Base-by-base conservation (phyloP, 1,140 invertebrate genomes). In the Elymnias hypermnestra region DNA sequence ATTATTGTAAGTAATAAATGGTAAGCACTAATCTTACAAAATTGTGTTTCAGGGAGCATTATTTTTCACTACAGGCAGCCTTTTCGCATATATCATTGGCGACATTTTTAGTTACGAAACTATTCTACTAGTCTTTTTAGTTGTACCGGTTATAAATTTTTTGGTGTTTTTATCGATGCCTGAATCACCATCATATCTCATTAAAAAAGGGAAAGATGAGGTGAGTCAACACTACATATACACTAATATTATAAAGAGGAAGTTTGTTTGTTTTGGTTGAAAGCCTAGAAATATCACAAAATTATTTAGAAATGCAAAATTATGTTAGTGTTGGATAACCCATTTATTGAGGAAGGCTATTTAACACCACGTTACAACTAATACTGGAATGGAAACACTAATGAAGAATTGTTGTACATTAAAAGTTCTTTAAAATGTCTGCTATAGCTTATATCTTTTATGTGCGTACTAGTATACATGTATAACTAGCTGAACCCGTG, bases 181-280 rank as follows among this genome's bases (percentile, higher is more conserved):
- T 6, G 54, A 57, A 23, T 47, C 54, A 23, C 54, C 54, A 8
- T 57, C 54, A 7, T 57, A 44, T 19, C 54, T 57, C 10, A 39
- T 57, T 5, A 48, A 57, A 35, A 39, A 35, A 9, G 54, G 40
- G 10, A 52, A 41, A 40, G 43, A 42, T 5, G 47, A 56, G 43
- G 54, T 52, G 23, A 40, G 0, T 10, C 1, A 7, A 2, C n/a
- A 13, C 13, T 28, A n/a, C n/a, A n/a, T n/a, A n/a, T n/a, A n/a
- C n/a, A n/a, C n/a, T n/a, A n/a, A n/a, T n/a, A n/a, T n/a, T n/a
- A n/a, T n/a, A n/a, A n/a, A n/a, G n/a, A n/a, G n/a, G n/a, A n/a
- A n/a, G n/a, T n/a, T 2, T 28, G 2, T 33, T 33, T 33, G 8
- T 14, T 14, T 12, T 1, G n/a, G n/a, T n/a, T n/a, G n/a, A n/a